Base-by-base conservation (phyloP, 64 coral and sea anemone genomes). In the Montipora sp. region DNA sequence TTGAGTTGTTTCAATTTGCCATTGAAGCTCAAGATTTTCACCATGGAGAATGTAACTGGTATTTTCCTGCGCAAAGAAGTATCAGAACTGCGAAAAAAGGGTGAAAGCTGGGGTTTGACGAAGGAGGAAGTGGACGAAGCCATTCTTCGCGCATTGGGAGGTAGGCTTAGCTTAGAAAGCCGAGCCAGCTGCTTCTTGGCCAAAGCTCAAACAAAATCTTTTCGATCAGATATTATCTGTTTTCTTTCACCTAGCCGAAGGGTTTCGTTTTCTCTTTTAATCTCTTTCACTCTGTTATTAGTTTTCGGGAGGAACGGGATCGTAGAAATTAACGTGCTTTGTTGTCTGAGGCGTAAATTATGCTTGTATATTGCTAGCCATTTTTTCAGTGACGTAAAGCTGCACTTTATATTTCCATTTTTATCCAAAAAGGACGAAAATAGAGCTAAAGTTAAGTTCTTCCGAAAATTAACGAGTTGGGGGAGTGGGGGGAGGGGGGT, bases 101-200 rank as follows among this genome's bases (percentile, higher is more conserved):
- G 95, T 48, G 95, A 89, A 75, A 82, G 72, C 51, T 73, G 94
- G 6, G 92, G 95, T 3, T 60, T 97, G 9, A 97, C 65, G 46
- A 87, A 94, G 51, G 92, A 91, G 8, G 83, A 97, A 43, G 89
- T 97, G 18, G 89, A 97, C 65, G 81, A 94, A 59, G 93, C 92
- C 27, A 84, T 97, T 69, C 80, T 94, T 48, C 93, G 94, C 16
- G 80, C 92, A 0, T 20, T 97, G 4, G 95, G 92, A 94, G 95
- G 95, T 97, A 90, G 1, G 63, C 3, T 5, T 18, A 68, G 18
- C 4, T 68, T 4, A 12, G 63, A 1, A 18, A n/a, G 1, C 2
- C 14, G 8, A n/a, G 18, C 8, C 0, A 68, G 36, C 36, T 36
- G 36, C 36, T 36, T 36, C 36, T 36, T 36, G 36, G 36, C 68